Evolutionary conservation across 2,113 vertebrate genomes (phyloP).

Genomic region (Mesocricetus auratus): DNA sequence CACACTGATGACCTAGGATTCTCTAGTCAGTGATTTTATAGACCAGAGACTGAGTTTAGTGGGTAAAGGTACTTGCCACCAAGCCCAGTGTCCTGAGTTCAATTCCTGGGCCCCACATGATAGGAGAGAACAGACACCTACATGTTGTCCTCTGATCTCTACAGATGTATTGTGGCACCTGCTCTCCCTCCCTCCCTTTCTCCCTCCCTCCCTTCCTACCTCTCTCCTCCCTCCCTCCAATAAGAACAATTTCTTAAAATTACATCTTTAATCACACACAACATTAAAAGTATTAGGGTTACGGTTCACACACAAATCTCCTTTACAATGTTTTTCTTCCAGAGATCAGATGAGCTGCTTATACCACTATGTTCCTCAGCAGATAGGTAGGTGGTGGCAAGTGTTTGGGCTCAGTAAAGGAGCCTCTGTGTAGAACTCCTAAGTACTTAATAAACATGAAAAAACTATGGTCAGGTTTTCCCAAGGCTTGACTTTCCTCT

Average conservation of each 20-base stretch:
- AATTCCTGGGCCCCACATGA: neutral
- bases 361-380: constrained; percentile 33
- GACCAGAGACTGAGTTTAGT: neutral
- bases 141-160: neutral
- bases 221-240: neutral
- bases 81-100: neutral
- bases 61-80: neutral
- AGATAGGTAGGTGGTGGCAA: neutral
- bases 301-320: constrained; percentile 13
- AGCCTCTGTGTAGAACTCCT: constrained; percentile 39
- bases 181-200: too few species aligned
- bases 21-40: neutral
- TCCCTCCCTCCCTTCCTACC: neutral
- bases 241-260: constrained; percentile 19
- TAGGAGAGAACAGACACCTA: neutral
- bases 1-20: neutral
- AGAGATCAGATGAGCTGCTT: constrained; percentile 37
- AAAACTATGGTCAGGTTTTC: neutral
- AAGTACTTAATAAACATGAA: constrained; percentile 20
- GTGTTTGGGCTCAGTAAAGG: constrained; percentile 5
- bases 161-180: neutral
- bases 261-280: neutral
- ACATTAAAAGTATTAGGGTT: constrained; percentile 6
- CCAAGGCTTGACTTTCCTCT: constrained; percentile 44
- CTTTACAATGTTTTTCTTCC: constrained; percentile 45